These are phyloP conservation scores for Thamnaconus septentrionalis DNA, from an alignment of 2,113 vertebrate species.

Conservation along the genomic window DNA sequence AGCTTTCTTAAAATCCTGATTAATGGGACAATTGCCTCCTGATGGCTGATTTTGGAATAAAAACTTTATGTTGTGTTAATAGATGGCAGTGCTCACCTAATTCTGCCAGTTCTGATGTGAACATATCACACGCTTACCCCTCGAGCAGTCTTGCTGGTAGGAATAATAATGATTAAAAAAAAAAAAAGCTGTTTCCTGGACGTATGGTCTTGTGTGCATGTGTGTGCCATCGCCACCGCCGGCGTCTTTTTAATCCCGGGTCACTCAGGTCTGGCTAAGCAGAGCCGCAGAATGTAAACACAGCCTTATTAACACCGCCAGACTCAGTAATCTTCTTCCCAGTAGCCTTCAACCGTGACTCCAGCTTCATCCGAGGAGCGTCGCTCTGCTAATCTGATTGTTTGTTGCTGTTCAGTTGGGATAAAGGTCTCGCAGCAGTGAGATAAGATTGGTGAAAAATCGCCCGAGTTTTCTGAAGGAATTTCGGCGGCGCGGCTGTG, in stretches of 20 bases:
- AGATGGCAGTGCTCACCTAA: no score
- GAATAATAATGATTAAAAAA: conserved; percentile 9
- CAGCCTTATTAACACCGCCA: conserved; percentile 65
- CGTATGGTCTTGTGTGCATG: conserved; percentile 13
- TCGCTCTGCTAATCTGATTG: conserved; percentile 31
- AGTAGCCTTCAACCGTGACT: conserved; percentile 42
- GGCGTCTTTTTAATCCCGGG: conserved; percentile 60
- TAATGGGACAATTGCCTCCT: no score
- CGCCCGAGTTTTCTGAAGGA: not conserved
- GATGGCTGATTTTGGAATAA: no score
- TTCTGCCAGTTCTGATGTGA: no score
- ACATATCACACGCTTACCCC: conserved; percentile 18
- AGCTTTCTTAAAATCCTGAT: no score
- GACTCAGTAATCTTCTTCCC: conserved; percentile 54
- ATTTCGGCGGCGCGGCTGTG: not conserved
- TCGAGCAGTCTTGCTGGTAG: conserved; percentile 40
- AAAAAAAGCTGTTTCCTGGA: conserved; percentile 14
- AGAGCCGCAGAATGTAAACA: conserved; percentile 68
- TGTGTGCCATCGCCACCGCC: conserved; percentile 24
- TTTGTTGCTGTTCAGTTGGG: no score
- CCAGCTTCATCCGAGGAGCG: conserved; percentile 22
- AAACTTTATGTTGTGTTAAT: no score
- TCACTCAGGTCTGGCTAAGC: conserved; percentile 65
- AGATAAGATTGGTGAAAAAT: conserved; percentile 10
- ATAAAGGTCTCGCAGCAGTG: not conserved